phyloP scores from a whole-genome alignment of 2,113 vertebrate species.

The Tylochromis polylepis region DNA sequence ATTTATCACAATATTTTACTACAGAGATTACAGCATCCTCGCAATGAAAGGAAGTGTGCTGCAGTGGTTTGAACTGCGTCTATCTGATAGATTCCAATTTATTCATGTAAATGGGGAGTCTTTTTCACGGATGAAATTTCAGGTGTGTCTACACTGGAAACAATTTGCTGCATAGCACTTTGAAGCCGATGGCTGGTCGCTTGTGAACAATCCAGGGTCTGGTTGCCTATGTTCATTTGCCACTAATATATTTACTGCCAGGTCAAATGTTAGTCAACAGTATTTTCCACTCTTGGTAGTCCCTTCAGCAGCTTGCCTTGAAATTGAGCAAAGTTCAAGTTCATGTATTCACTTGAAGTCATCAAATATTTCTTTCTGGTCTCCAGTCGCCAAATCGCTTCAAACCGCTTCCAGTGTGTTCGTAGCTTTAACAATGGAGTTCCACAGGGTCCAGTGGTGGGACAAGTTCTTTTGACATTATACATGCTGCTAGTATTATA shows the following conservation, averaged over 20 bases:
- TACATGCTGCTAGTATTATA: not conserved
- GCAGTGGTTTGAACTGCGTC: not conserved
- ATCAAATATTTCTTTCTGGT: not conserved
- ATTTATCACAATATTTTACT: not conserved
- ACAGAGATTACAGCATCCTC: not conserved
- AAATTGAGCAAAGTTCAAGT: not conserved
- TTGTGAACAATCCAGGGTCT: not conserved
- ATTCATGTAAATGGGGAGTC: not conserved
- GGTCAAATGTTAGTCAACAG: not conserved
- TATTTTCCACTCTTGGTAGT: not conserved
- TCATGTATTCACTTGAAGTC: too few relatives aligned
- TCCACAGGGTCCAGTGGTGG: not conserved
- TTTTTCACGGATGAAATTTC: not conserved
- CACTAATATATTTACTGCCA: not conserved
- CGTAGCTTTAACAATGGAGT: not conserved
- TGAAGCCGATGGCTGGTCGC: not conserved
- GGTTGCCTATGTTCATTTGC: not conserved
- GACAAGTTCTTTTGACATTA: not conserved
- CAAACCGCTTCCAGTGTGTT: rapidly evolving
- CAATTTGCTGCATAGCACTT: not conserved
- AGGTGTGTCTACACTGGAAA: not conserved
- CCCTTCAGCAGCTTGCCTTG: not conserved
- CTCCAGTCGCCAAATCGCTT: not conserved
- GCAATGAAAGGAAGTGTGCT: not conserved
- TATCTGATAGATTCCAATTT: not conserved